phyloP scores from a whole-genome alignment of 1,140 invertebrate genomes.

The Capitella teleta region DNA sequence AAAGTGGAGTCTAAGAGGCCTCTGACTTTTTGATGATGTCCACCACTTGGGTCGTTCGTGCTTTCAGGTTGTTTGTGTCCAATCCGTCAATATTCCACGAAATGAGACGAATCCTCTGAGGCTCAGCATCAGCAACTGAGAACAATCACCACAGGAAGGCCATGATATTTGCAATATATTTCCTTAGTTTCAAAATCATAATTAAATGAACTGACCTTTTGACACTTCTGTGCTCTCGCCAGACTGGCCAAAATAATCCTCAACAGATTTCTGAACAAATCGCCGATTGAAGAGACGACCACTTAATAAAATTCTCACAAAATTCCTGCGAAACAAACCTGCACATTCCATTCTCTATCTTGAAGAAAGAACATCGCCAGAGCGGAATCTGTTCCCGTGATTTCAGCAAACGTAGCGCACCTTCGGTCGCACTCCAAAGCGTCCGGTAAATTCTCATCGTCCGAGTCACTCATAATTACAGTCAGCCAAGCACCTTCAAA shows the following conservation, averaged over 20 bases:
- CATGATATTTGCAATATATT: too few relatives aligned
- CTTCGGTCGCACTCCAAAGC: constrained; percentile 38
- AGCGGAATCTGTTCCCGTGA: constrained; percentile 48
- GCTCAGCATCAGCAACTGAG: constrained; percentile 18
- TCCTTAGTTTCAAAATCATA: too few relatives aligned
- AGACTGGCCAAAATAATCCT: not conserved
- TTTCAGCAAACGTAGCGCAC: constrained; percentile 45
- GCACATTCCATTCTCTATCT: constrained; percentile 47
- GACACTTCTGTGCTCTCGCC: not conserved
- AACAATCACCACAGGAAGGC: not conserved
- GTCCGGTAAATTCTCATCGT: constrained; percentile 34
- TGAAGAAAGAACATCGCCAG: constrained; percentile 50
- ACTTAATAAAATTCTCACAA: not conserved
- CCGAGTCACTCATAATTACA: constrained; percentile 5
- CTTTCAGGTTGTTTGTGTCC: constrained; percentile 41
- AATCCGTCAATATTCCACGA: constrained; percentile 58
- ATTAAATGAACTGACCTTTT: not conserved
- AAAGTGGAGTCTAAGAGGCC: too few relatives aligned
- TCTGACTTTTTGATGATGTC: too few relatives aligned
- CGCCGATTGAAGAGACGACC: too few relatives aligned
- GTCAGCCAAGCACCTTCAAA: too few relatives aligned
- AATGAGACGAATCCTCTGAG: constrained; percentile 25
- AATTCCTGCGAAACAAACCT: constrained; percentile 21
- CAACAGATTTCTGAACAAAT: not conserved
- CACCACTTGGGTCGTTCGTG: not conserved